Conservation (phyloP, 2,113 vertebrate genomes). For the Castor canadensis region DNA sequence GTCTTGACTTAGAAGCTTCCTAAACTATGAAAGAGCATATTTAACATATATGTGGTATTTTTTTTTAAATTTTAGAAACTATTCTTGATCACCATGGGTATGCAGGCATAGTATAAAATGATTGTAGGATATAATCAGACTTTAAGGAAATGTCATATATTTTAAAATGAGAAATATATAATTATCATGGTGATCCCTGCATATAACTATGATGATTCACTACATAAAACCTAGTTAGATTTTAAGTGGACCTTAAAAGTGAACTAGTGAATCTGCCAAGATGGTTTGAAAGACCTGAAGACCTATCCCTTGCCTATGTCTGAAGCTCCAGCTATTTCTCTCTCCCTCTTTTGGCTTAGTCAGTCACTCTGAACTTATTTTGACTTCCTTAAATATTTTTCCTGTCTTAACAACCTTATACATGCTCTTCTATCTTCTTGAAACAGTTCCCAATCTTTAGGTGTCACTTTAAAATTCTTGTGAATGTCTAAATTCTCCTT, state of each 20-base stretch:
- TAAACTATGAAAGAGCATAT: neutral
- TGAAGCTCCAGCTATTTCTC: neutral
- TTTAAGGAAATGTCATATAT: neutral
- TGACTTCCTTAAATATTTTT: neutral
- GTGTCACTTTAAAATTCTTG: neutral
- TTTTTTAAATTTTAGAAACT: neutral
- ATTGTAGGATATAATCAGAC: neutral
- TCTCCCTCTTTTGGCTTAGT: neutral
- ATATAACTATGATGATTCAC: neutral
- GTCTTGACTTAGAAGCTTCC: neutral
- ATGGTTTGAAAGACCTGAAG: neutral
- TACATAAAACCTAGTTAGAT: neutral
- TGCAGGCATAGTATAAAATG: neutral
- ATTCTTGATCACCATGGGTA: neutral
- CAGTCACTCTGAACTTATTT: neutral
- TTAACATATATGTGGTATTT: neutral
- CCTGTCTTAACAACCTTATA: neutral
- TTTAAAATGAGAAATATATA: neutral
- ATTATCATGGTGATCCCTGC: neutral
- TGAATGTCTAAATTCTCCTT: neutral
- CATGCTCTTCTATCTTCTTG: neutral
- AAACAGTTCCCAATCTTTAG: neutral
- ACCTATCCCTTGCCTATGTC: neutral
- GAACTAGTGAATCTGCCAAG: neutral
- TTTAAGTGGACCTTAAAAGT: too few relatives aligned